Percentiles rank a stretch among this genome's conserved stretches.
Evolutionary conservation across 2,113 vertebrate species (phyloP).

Genomic region (Mionectes macconnelli): DNA sequence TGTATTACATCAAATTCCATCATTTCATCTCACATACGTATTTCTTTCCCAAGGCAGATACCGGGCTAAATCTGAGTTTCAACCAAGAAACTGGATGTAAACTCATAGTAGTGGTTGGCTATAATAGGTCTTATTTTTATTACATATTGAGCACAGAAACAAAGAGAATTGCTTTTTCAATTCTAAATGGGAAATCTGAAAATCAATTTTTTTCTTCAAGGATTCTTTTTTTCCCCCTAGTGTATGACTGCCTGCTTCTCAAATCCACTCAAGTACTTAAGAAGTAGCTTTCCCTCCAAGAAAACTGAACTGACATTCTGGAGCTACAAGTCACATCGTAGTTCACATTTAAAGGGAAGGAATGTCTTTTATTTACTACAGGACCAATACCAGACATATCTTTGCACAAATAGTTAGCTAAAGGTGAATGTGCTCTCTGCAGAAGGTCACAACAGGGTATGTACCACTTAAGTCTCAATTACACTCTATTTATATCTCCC

Average conservation of each 20-base stretch:
- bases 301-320: not conserved
- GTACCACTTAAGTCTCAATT: constrained; percentile 7
- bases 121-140: not conserved
- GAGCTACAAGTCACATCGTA: not conserved
- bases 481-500: constrained; percentile 13
- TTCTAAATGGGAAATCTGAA: constrained; percentile 24
- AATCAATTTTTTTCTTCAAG: not conserved
- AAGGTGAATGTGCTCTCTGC: not conserved
- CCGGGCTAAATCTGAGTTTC: not conserved
- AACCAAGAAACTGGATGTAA: constrained; percentile 13
- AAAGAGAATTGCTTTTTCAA: constrained; percentile 24
- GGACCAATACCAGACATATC: not conserved
- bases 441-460: not conserved
- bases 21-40: not conserved
- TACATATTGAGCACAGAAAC: not conserved
- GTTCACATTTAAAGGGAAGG: constrained; percentile 20
- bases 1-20: constrained; percentile 9
- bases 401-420: constrained; percentile 16
- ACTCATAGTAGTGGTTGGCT: not conserved
- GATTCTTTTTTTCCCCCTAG: not conserved
- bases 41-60: constrained; percentile 1
- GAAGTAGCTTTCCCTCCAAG: constrained; percentile 37
- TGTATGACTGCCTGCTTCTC: not conserved
- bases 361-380: constrained; percentile 18
- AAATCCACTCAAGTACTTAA: constrained; percentile 24